These are phyloP conservation scores for Xenopus tropicalis DNA, from an alignment of 2,113 vertebrate species.

Conservation along the genomic window DNA sequence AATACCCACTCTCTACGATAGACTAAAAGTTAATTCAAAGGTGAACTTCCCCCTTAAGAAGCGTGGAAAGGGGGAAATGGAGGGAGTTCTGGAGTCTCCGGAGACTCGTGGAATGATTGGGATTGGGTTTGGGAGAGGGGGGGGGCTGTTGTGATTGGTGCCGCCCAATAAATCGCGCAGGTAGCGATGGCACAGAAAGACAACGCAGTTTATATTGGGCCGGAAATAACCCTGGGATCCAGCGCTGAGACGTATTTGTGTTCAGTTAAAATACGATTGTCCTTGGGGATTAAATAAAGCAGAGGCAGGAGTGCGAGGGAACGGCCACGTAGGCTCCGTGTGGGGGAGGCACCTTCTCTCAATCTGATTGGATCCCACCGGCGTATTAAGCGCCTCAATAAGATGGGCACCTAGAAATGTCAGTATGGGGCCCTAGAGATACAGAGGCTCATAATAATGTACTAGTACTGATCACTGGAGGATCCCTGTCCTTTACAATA, in stretches of 20 bases:
- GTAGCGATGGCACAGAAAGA: conserved; percentile 3
- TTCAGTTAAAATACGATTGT: conserved; percentile 27
- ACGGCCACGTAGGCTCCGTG: not conserved
- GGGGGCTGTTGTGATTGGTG: conserved; percentile 5
- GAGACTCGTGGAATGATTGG: not conserved
- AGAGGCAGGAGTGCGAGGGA: conserved; percentile 14
- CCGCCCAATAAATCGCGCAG: conserved; percentile 12
- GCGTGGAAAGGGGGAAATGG: too few species aligned
- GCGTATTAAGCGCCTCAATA: too few species aligned
- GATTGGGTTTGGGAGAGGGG: not conserved
- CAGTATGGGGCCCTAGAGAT: too few species aligned
- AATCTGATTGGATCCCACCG: too few species aligned
- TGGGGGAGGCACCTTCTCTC: too few species aligned
- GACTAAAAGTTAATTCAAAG: too few species aligned
- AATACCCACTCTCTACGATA: too few species aligned
- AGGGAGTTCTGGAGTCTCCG: not conserved
- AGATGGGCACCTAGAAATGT: too few species aligned
- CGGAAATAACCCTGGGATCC: conserved; percentile 3
- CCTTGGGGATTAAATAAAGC: conserved; percentile 17
- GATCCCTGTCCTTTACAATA: too few species aligned
- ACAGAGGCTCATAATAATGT: too few species aligned
- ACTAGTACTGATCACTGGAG: too few species aligned
- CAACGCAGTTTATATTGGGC: conserved; percentile 1
- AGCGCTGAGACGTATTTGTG: conserved; percentile 5
- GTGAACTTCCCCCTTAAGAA: too few species aligned